Evolutionary conservation across 2,888 invertebrate species (phyloP), one percentile per base, ranked within the genome.

Genomic region (Dyspetes luteomarginatus): DNA sequence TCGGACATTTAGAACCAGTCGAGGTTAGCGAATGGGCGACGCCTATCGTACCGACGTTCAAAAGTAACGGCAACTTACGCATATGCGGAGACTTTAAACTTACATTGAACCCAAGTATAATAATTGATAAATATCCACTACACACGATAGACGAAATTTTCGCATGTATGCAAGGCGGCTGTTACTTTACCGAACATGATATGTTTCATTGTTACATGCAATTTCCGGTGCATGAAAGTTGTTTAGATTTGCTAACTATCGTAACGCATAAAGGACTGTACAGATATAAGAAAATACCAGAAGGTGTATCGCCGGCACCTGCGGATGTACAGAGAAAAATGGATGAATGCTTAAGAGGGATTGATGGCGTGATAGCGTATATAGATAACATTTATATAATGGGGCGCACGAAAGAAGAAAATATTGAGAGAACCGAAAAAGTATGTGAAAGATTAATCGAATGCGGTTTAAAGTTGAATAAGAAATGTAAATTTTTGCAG

Each of bases 401-500:
- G 7, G 77, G 77, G 1, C n/a, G n/a, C n/a, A 43, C 26, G 48
- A 50, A 30, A n/a, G 41, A 71, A 36, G 64, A 72, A 28, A 50
- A 81, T 52, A 12, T 41, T 3, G 43, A 77, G 45, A 72, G 48
- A 3, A 55, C 74, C 5, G 5, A 22, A 30, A n/a, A 26, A 30
- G 78, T 75, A 3, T 78, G 45, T 12, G 28, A 45, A 12, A 28
- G 78, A 36, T 7, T 81, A 22, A 4, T 17, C 28, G 74, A 69
- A 19, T 19, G 74, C 45, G 60, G 67, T 0, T 50, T 80, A 3
- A 22, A 56, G 4, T 22, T 60, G 36, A 78, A 77, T 17, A 62
- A 36, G 60, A 89, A 89, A 78, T 88, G 87, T 73, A 19, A 83
- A n/a, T 85, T 89, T 75, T 68, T 87, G n/a, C 26, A 86, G 65